Evolutionary conservation across 2,113 vertebrate genomes (phyloP), one percentile per base, ranked within the genome.

Genomic region (Cathartes aura): DNA sequence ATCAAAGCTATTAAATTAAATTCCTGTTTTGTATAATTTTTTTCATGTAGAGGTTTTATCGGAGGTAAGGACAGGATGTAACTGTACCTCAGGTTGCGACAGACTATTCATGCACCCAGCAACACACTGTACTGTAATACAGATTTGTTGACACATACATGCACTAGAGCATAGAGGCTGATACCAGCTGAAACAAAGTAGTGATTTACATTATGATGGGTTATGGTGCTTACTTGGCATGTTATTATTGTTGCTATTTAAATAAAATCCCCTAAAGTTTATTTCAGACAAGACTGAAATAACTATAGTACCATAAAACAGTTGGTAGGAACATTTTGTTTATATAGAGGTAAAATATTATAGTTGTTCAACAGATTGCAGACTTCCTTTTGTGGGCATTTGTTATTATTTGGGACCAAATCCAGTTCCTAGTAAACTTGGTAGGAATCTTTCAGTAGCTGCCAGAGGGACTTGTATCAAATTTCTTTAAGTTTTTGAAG

Each of bases 311-410:
- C 48, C 68, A 68, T 87, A 87, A 87, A 91, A 32, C 10, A 42
- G 68, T 91, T 0, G 0, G 52, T 92, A 79, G 72, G 64, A 92
- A 87, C 38, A 42, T 91, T 84, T 83, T 87, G 70, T 97, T 94
- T 95, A 85, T 78, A 20, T 56, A 60, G 63, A 87, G 38, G 42
- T 81, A 38, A 87, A 95, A 74, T 87, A 89, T 50, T 73, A 12
- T 8, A 63, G 32, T 84, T 53, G 23, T 90, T 91, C 50, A 82
- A 43, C 40, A 85, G 62, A 82, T 82, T 92, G 42, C 60, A 85
- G 59, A 56, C 29, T 94, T 96, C 76, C 93, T 96, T 96, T 94
- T 95, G 73, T 75, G 76, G 87, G 42, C 72, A 81, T 96, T 79
- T 84, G 52, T 63, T 94, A 52, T 91, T 89, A 71, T 67, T 64